phyloP scores from a whole-genome alignment of 92 coral and sea anemone genomes.

The Chrysogorgia sp. region DNA sequence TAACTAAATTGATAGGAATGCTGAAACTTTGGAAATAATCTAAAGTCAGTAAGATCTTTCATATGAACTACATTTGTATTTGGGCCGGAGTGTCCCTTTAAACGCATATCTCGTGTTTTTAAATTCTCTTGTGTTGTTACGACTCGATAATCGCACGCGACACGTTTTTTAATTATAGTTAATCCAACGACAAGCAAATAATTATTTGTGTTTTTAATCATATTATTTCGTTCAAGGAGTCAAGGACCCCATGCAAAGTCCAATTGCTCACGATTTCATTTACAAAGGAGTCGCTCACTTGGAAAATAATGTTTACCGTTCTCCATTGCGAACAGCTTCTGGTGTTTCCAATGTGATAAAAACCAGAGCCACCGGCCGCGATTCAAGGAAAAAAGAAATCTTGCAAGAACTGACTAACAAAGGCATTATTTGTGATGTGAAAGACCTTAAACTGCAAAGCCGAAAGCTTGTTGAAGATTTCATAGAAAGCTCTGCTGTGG shows the following conservation, averaged over 20 bases:
- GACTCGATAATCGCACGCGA: too few relatives aligned
- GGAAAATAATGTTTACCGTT: constrained; percentile 89
- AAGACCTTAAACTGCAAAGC: constrained; percentile 73
- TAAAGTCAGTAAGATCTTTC: too few relatives aligned
- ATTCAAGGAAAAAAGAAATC: constrained; percentile 69
- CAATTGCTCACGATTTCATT: constrained; percentile 88
- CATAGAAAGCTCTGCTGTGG: constrained; percentile 91
- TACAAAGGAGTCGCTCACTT: constrained; percentile 93
- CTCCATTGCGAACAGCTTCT: constrained; percentile 78
- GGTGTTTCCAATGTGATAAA: constrained; percentile 90
- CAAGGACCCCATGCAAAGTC: constrained; percentile 90
- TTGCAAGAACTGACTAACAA: constrained; percentile 65
- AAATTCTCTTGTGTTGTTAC: too few relatives aligned
- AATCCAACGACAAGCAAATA: too few relatives aligned
- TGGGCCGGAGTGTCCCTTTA: too few relatives aligned
- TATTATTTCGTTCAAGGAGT: constrained; percentile 59
- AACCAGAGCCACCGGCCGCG: constrained; percentile 90
- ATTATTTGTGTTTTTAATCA: too few relatives aligned
- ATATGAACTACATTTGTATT: too few relatives aligned
- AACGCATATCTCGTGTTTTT: too few relatives aligned
- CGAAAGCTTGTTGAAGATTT: constrained; percentile 87
- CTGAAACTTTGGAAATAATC: too few relatives aligned
- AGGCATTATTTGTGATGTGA: constrained; percentile 71
- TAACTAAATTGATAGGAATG: too few relatives aligned
- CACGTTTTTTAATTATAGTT: too few relatives aligned